Evolutionary conservation across 2,888 invertebrate genomes (phyloP), one percentile per base, ranked within the genome.

Genomic region (Myathropa florea): DNA sequence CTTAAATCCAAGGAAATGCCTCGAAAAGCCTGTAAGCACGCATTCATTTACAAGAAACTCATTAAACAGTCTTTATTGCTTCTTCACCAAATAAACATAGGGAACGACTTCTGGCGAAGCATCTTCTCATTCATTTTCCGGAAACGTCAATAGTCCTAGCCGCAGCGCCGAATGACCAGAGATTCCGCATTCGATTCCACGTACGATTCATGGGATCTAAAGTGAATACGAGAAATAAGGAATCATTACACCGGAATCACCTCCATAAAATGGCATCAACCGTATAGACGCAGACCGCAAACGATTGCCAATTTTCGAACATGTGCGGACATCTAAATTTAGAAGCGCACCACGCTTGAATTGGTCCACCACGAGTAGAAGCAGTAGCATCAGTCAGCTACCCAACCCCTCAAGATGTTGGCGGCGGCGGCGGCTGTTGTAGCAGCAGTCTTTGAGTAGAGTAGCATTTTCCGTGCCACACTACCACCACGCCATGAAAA

Each of bases 271-370:
- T 71, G 73, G 71, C 86, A 79, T 86, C 79, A 83, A 67, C 61
- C 60, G 60, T 59, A 73, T 60, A 53, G 75, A 82, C 63, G 81
- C 78, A 82, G 79, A 78, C 86, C 86, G 59, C 86, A 83, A 79
- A 71, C 63, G 83, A 86, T 83, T 83, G 78, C 86, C 83, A 86
- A 86, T 83, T 85, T 86, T 83, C 86, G 61, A 86, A 86, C 86
- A 86, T 86, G 86, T 86, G 86, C 83, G 83, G 78, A 86, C 78
- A 67, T 70, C 86, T 86, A 86, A 83, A 82, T 57, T 86, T 86
- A 86, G 86, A 83, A 83, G 57, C 23, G 24, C 23, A 75, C 83
- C 83, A 86, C 78, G 86, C 86, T 83, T 61, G 86, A 86, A 77
- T 82, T 86, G 86, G 86, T 86, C 77, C 78, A 86, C 83, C 57